Conservation (phyloP, 2,797 vertebrate genomes). For the Coreius guichenoti region DNA sequence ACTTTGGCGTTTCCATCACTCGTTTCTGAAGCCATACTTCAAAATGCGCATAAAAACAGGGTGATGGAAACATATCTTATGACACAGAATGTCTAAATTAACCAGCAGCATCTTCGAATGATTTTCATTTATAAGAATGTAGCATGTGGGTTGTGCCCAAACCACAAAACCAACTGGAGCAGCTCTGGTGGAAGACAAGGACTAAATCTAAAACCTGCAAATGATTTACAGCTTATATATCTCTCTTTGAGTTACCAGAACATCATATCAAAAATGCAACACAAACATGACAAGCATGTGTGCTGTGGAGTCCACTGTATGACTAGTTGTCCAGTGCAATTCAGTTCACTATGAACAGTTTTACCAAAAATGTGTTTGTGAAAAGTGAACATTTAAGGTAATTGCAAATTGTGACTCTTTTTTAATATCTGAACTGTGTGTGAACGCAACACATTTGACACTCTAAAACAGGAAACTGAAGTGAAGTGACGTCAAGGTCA, state of each 20-base stretch:
- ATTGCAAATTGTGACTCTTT: no score
- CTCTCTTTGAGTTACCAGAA: background rate
- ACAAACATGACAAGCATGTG: background rate
- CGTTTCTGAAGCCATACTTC: no score
- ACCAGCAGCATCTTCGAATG: background rate
- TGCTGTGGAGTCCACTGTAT: background rate
- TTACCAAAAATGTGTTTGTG: conserved; percentile 8
- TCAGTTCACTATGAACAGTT: background rate
- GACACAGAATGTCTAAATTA: background rate
- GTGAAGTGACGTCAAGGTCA: no score
- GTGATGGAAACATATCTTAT: no score
- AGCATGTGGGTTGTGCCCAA: background rate
- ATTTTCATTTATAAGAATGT: background rate
- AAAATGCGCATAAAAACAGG: no score
- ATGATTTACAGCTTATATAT: conserved; percentile 1
- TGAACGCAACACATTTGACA: background rate
- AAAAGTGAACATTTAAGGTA: background rate
- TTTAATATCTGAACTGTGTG: background rate
- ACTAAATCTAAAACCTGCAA: background rate
- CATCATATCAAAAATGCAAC: background rate
- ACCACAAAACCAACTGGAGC: background rate
- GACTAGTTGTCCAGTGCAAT: background rate
- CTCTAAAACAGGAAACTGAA: background rate
- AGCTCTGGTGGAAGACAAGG: background rate
- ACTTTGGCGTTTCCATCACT: no score